phyloP scores from a whole-genome alignment of 2,888 invertebrate genomes.

The Cephalotes varians region DNA sequence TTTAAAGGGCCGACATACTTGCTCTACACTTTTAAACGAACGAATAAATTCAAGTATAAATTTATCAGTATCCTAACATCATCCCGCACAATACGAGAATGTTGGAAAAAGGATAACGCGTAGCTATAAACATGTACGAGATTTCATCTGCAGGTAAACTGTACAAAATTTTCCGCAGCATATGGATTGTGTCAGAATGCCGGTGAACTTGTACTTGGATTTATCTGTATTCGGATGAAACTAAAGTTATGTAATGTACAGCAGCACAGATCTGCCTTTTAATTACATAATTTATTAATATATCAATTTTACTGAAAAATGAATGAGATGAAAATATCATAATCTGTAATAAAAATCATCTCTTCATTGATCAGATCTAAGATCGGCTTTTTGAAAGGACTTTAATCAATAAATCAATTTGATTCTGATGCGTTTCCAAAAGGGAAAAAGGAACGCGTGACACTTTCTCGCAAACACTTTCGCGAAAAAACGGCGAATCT shows the following conservation, averaged over 20 bases:
- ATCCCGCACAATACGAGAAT: not conserved
- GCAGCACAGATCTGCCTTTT: not conserved
- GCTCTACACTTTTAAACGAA: not conserved
- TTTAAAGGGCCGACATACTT: not conserved
- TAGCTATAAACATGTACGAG: not conserved
- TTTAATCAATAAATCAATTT: not conserved
- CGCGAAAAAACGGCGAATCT: constrained; percentile 21
- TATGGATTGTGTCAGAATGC: not conserved
- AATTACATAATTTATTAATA: not conserved
- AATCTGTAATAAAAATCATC: not conserved
- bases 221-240: not conserved
- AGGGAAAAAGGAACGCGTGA: not conserved
- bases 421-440: not conserved
- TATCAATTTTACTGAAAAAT: not conserved
- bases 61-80: not conserved
- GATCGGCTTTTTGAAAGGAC: not conserved
- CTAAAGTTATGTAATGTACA: not conserved
- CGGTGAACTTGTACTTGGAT: not conserved
- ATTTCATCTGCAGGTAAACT: constrained; percentile 9
- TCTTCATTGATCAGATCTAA: not conserved
- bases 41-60: constrained; percentile 8
- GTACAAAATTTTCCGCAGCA: not conserved
- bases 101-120: not conserved
- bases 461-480: not conserved
- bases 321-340: not conserved